Base-by-base conservation (phyloP, 2,888 invertebrate species). In the Spicauda simplicius region DNA sequence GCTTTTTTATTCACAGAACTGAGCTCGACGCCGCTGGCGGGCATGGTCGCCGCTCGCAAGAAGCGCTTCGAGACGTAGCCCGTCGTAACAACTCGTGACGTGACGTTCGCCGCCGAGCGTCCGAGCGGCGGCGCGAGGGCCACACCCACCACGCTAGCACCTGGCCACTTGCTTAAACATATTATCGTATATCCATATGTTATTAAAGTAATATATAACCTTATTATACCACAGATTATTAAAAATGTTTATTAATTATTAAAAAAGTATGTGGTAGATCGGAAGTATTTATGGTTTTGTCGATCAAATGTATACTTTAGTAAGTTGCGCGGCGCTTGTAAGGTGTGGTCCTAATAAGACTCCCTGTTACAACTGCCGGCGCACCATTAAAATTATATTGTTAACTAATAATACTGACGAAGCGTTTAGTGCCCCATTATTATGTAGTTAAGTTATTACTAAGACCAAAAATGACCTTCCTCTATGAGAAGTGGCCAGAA, bases 1-100 rank as follows among this genome's bases (percentile, higher is more conserved):
- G 8, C 18, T 50, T 50, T 50, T 0, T 50, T 50, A 18, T 18
- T 50, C 74, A 48, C 92, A 94, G 91, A 93, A 93, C 78, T 90
- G 77, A 90, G 79, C 72, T 69, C 80, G 66, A 79, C 90, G 82
- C 94, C 95, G 82, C 94, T 94, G 80, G 94, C 93, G 86, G 96
- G 96, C 86, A 95, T 96, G 94, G 96, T 96, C 90, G 96, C 96
- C 80, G 96, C 96, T 89, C 94, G 95, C 82, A 95, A 95, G 89
- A 95, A 95, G 87, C 94, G 94, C 84, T 96, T 96, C 91, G 95
- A 96, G 86, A 89, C 94, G 74, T 93, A 69, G 56, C 68, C 45
- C 41, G 10, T 48, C 16, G 6, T 16, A 16, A 12, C 41, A 41
- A 41, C 41, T n/a, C n/a, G 14, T 41, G 33, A 11, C 37, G 63